Evolutionary conservation across 2,888 invertebrate species (phyloP), one percentile per base, ranked within the genome.

Genomic region (Heteromurus nitidus): DNA sequence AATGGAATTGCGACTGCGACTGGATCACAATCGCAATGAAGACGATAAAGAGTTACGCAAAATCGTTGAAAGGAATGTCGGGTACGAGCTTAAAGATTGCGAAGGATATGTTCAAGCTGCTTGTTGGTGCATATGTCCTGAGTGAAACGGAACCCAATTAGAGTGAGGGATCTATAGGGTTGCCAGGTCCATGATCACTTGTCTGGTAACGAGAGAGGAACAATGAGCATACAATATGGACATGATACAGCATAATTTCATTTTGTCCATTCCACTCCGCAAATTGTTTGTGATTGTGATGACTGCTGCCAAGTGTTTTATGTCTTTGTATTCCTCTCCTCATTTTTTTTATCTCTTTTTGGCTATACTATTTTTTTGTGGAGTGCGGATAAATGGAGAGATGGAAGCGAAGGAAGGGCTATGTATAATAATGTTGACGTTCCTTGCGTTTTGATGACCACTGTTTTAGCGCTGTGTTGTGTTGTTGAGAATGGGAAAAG

Each of bases 401-500:
- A n/a, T n/a, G n/a, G n/a, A 30, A 68, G 50, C 50, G 65, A 44
- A 30, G 20, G 53, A 31, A 16, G 55, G 22, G 42, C 42, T 50
- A 36, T 13, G 36, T 9, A 36, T 73, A 18, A 65, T 36, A 42
- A 64, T 75, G 26, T 65, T 65, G 65, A 55, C 28, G 50, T 65
- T 65, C 26, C 47, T 53, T 2, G 22, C 22, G 20, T 50, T 50
- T 74, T 67, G 75, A 75, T 67, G 75, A 67, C 65, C 58, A 58
- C 55, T 58, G 58, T 44, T 65, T 75, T 55, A 36, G 50, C 5
- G 7, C 55, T 75, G 58, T 74, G 67, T 44, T 67, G 68, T 68
- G 67, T 58, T 47, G 64, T 65, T 72, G 72, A 58, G 65, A 79
- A 72, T 70, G 72, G 65, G 72, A 47, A 79, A 72, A 79, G 65